A percentile compares a stretch with the other conserved stretches of the same genome.
Conservation (phyloP, 1,140 invertebrate genomes). For the Ylistrum balloti region DNA sequence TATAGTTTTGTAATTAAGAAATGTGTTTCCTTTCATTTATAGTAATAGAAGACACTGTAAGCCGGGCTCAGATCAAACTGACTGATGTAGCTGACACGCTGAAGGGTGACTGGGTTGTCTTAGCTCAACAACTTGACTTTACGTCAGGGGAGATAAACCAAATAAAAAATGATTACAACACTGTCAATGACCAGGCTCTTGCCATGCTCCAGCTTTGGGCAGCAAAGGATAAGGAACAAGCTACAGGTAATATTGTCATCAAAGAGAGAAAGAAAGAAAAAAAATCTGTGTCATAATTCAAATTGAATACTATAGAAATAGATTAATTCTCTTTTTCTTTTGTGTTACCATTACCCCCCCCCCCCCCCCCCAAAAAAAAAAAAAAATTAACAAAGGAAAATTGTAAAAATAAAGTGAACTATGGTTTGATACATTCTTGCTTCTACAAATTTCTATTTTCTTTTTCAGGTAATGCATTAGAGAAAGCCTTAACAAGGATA, state of each 20-base stretch:
- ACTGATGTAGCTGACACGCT: conserved; percentile 96
- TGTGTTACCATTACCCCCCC: no score
- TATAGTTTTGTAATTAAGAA: no score
- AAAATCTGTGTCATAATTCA: no score
- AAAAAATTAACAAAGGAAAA: no score
- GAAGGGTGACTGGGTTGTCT: conserved; percentile 94
- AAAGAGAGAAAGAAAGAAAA: no score
- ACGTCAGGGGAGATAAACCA: conserved; percentile 92
- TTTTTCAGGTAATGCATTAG: conserved; percentile 89
- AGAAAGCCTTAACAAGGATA: conserved; percentile 93
- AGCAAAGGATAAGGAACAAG: conserved; percentile 87
- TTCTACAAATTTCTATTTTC: neutral
- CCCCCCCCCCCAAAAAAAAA: no score
- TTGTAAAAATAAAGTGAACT: no score
- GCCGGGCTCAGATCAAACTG: conserved; percentile 90
- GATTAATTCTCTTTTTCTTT: no score
- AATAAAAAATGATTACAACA: conserved; percentile 93
- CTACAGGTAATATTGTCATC: conserved; percentile 85
- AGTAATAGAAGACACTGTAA: conserved; percentile 77
- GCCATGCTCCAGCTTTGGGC: conserved; percentile 96
- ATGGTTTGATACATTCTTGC: no score
- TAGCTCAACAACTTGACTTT: conserved; percentile 91
- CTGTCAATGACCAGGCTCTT: conserved; percentile 93
- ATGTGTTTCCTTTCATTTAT: conserved; percentile 47
- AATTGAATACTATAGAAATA: no score